Conservation (phyloP, 1,140 invertebrate species). For the Scaptomyza pallida region DNA sequence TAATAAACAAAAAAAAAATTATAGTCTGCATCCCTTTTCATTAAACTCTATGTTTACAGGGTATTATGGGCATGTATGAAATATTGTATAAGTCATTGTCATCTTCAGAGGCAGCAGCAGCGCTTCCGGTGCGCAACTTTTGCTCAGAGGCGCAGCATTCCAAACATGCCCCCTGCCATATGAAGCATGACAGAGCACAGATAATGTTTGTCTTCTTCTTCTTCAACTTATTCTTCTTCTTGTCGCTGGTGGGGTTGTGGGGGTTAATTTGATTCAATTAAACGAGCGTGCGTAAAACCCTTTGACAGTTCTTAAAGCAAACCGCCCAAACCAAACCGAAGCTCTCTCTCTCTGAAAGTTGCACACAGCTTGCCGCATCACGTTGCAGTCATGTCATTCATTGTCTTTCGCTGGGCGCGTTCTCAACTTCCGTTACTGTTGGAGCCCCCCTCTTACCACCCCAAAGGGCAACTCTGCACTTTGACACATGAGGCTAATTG, state of each 20-base stretch:
- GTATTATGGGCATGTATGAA: constrained; percentile 2
- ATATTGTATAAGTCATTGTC: constrained; percentile 54
- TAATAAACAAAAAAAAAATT: too few species aligned
- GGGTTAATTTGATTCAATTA: constrained; percentile 81
- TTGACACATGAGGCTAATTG: constrained; percentile 79
- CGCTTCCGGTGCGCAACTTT: constrained; percentile 60
- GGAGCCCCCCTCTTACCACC: too few species aligned
- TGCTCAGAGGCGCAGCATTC: constrained; percentile 48
- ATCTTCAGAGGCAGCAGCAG: constrained; percentile 40
- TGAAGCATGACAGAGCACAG: constrained; percentile 56
- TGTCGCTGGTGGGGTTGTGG: constrained; percentile 30
- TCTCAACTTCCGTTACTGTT: constrained; percentile 60
- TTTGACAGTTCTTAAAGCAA: constrained; percentile 46
- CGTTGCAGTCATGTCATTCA: constrained; percentile 55
- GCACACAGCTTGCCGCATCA: constrained; percentile 70
- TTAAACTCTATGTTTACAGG: background rate
- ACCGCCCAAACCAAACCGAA: constrained; percentile 7
- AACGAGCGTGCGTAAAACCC: constrained; percentile 51
- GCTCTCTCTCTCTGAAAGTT: constrained; percentile 58
- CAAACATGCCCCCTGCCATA: constrained; percentile 57
- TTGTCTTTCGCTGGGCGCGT: constrained; percentile 42
- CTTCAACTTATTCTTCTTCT: background rate
- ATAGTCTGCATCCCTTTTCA: background rate
- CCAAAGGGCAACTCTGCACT: constrained; percentile 43
- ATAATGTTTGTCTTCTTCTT: background rate